These are phyloP conservation scores for Cinara cedri DNA, from an alignment of 2,888 invertebrate genomes.

Conservation along the genomic window DNA sequence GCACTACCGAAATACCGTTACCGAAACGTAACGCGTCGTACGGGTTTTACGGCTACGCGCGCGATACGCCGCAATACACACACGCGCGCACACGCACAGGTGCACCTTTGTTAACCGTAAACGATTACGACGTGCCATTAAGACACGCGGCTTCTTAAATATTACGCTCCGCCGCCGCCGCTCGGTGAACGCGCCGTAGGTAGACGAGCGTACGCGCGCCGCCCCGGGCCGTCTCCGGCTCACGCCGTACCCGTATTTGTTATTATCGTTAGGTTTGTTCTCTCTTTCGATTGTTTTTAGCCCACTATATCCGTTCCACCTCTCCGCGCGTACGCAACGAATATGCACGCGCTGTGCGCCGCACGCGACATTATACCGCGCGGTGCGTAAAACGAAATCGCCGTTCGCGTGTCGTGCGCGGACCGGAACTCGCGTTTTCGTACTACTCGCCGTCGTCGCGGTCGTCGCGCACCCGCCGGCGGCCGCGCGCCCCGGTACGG, in stretches of 20 bases:
- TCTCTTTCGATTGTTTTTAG: slow-evolving; percentile 36
- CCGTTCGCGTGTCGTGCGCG: neutral
- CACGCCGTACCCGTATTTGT: slow-evolving; percentile 9
- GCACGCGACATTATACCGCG: neutral
- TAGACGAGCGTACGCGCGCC: too few species aligned
- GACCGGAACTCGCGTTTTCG: slow-evolving; percentile 5
- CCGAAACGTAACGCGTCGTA: too few species aligned
- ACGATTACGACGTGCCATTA: slow-evolving; percentile 51
- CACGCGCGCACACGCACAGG: too few species aligned
- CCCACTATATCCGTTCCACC: neutral
- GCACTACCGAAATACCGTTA: slow-evolving; percentile 42
- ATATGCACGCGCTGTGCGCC: too few species aligned
- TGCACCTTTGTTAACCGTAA: slow-evolving; percentile 43
- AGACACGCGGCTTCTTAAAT: slow-evolving; percentile 43
- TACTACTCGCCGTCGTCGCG: neutral
- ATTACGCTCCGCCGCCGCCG: too few species aligned
- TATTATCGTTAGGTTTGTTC: too few species aligned
- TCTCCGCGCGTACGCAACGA: neutral
- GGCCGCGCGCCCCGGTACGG: too few species aligned
- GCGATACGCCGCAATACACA: too few species aligned
- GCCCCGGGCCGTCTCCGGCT: slow-evolving; percentile 34
- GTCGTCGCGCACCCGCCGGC: neutral
- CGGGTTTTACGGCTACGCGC: too few species aligned
- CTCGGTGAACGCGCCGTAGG: too few species aligned
- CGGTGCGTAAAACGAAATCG: too few species aligned